Evolutionary conservation across 2,888 invertebrate species (phyloP).

Genomic region (Camptogramma bilineatum): DNA sequence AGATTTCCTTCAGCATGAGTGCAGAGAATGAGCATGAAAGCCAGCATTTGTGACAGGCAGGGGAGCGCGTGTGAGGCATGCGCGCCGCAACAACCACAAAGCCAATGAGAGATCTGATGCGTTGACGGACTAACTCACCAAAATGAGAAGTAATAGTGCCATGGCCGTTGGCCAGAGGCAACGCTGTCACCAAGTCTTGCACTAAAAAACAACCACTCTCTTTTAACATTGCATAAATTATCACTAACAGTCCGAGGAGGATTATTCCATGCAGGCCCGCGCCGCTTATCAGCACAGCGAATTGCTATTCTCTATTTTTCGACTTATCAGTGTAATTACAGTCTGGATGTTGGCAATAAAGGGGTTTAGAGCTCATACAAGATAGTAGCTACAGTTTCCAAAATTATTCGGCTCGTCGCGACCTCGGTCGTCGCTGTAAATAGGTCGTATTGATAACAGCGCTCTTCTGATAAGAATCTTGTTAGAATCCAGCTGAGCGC

Average conservation of each 20-base stretch:
- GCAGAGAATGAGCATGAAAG: slow-evolving; percentile 25
- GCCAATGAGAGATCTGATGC: slow-evolving; percentile 74
- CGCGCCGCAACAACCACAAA: slow-evolving; percentile 82
- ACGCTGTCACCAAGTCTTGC: slow-evolving; percentile 86
- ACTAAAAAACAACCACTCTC: slow-evolving; percentile 84
- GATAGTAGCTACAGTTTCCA: slow-evolving; percentile 47
- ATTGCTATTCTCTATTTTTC: slow-evolving; percentile 51
- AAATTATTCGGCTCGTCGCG: slow-evolving; percentile 59
- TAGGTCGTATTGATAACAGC: slow-evolving; percentile 80
- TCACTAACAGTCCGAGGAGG: slow-evolving; percentile 50
- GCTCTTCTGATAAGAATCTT: slow-evolving; percentile 80
- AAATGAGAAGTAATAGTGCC: slow-evolving; percentile 84
- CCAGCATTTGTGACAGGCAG: slow-evolving; percentile 64
- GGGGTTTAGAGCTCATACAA: slow-evolving; percentile 45
- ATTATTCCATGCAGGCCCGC: slow-evolving; percentile 42
- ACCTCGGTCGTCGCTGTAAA: slow-evolving; percentile 70
- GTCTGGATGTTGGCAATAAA: slow-evolving; percentile 50
- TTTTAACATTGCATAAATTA: slow-evolving; percentile 80
- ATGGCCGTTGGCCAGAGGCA: slow-evolving; percentile 85
- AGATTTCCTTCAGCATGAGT: slow-evolving; percentile 16
- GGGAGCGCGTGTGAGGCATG: slow-evolving; percentile 74
- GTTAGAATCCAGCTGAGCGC: slow-evolving; percentile 67
- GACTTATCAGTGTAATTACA: slow-evolving; percentile 55
- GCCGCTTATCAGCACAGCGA: slow-evolving; percentile 58
- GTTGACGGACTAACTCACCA: slow-evolving; percentile 82